Conservation (phyloP, 2,113 vertebrate species). For the Cynoglossus semilaevis region DNA sequence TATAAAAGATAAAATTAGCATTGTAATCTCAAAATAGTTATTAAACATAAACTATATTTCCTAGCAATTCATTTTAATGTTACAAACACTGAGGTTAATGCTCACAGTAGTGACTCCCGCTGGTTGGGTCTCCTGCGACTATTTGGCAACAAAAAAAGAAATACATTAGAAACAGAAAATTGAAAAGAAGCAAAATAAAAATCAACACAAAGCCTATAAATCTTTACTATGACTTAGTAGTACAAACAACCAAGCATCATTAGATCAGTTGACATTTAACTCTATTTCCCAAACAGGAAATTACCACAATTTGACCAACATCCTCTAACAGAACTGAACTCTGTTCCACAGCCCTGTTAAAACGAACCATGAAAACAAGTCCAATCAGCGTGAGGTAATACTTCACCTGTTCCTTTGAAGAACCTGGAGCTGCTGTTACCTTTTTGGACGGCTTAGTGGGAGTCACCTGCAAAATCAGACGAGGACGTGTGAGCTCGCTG, state of each 20-base stretch:
- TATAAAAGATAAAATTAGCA: no score
- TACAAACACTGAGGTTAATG: conserved; percentile 17
- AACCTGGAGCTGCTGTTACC: conserved; percentile 66
- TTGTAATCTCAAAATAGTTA: no score
- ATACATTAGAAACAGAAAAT: conserved; percentile 36
- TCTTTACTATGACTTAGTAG: no score
- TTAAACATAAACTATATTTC: no score
- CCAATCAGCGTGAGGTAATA: no score
- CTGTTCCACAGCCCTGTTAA: no score
- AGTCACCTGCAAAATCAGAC: conserved; percentile 62
- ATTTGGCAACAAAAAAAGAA: conserved; percentile 59
- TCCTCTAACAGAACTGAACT: no score
- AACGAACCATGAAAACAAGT: no score
- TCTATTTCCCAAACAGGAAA: no score
- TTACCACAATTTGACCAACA: no score
- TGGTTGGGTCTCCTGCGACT: conserved; percentile 69
- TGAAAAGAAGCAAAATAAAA: conserved; percentile 31
- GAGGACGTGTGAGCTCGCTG: conserved; percentile 12
- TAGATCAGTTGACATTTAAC: no score
- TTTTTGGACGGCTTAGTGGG: conserved; percentile 76
- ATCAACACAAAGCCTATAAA: not conserved
- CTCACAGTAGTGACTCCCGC: conserved; percentile 72
- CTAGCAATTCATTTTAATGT: not conserved
- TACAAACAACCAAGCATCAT: no score
- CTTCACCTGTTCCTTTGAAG: conserved; percentile 76